Base-by-base conservation (phyloP, 2,797 vertebrate genomes). In the Dendrocincla fuliginosa region DNA sequence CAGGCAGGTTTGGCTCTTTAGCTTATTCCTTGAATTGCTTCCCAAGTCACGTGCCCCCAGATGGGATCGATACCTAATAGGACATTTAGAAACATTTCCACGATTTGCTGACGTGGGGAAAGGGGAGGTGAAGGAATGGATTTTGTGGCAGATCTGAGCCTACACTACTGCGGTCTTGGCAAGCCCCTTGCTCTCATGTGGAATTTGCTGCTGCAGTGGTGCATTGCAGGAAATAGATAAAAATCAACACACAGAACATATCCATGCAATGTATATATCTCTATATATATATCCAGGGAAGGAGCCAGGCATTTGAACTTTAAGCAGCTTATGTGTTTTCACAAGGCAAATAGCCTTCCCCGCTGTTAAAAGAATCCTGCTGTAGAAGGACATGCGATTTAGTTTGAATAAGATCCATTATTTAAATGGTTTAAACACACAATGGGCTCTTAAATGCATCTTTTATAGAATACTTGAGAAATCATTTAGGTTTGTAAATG, bases 221-320 rank as follows among this genome's bases (percentile, higher is more conserved):
- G 97, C 97, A 97, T 96, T 98, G 97, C 97, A 97, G 97, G 94
- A 97, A 95, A 87, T 39, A 80, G 93, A 96, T 96, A 91, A 89
- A 95, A 96, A 95, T 94, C 96, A 93, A 69, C 95, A 88, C 91
- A 37, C 52, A 17, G 74, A 90, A 91, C 70, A 8, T 53, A 63
- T 14, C 87, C 49, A 35, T 52, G 41, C 71, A 19, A 50, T 49
- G 8, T 23, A 16, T 32, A n/a, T 16, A 23, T 39, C 33, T n/a
- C 33, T n/a, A 13, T 61, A 14, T 41, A 27, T 61, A 9, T 22
- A 27, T 49, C 50, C 20, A 3, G 69, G 88, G 67, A 81, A 60
- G 10, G 52, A 74, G 52, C 57, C 37, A 2, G 30, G 39, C 41
- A 0, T 50, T 87, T 84, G 75, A 86, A 84, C 88, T 33, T 41